Evolutionary conservation across 2,888 invertebrate genomes (phyloP), one percentile per base, ranked within the genome.

Genomic region (Pegoplata infirma): DNA sequence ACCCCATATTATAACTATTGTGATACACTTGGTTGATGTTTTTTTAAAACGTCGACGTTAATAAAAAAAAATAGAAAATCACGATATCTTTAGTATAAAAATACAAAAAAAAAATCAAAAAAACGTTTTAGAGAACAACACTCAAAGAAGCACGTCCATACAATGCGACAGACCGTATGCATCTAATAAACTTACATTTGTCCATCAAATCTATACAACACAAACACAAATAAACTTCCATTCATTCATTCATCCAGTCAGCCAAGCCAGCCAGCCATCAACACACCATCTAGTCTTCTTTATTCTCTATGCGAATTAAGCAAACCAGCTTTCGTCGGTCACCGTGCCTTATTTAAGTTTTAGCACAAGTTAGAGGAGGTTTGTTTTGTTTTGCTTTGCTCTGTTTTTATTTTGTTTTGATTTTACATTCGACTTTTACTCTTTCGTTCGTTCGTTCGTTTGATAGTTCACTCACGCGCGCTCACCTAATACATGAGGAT

Each of bases 161-260:
- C 89, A 85, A 86, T 88, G 87, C 89, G 88, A 84, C 88, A 87
- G 88, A 88, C 88, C 88, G 89, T 89, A 86, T 89, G 88, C 89
- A 88, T 89, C 89, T 89, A 89, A 89, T 86, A 87, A 87, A 88
- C 87, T 87, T 85, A 85, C 86, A 85, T 86, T 85, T 85, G 86
- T 87, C 86, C 87, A 76, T 81, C 76, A 78, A 76, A 71, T 67
- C 67, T 76, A 58, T 68, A 67, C 72, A 64, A 56, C 55, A 63
- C 63, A 49, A 73, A 63, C 32, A 49, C 58, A 23, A 67, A 47
- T 66, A 75, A 67, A 51, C 36, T 36, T 28, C 49, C 25, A 56
- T 59, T 23, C 66, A 63, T 72, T 25, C 73, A 71, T 66, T 53
- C 72, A 71, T 61, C 59, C 47, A n/a, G n/a, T n/a, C n/a, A n/a